These are phyloP conservation scores for Drosophila sucinea DNA, from an alignment of 1,140 invertebrate genomes.

Conservation along the genomic window DNA sequence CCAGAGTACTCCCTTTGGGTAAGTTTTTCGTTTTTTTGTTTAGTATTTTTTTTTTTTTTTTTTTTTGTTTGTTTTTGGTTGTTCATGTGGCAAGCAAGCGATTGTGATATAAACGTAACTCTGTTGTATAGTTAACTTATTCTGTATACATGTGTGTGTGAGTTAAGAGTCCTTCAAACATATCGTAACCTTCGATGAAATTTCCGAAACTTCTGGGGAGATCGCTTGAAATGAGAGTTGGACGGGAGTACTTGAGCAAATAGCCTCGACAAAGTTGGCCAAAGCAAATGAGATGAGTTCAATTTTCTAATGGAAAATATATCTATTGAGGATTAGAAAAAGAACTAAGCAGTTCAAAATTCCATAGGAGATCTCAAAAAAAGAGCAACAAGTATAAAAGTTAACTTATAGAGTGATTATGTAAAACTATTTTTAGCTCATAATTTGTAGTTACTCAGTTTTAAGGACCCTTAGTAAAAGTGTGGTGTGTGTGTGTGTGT, in stretches of 20 bases:
- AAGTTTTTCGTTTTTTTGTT: slow-evolving; percentile 31
- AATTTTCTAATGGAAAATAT: too few relatives aligned
- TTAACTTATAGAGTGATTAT: too few relatives aligned
- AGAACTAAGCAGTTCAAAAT: too few relatives aligned
- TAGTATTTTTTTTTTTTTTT: slow-evolving; percentile 16
- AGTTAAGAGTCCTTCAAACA: background rate
- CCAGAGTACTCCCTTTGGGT: slow-evolving; percentile 63
- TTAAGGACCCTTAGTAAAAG: slow-evolving; percentile 10
- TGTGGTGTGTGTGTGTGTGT: slow-evolving; percentile 29
- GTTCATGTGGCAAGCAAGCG: slow-evolving; percentile 43
- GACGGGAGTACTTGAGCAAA: background rate
- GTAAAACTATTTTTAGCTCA: background rate
- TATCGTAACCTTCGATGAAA: background rate
- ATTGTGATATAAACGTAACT: slow-evolving; percentile 7
- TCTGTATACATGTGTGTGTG: slow-evolving; percentile 14
- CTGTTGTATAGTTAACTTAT: background rate
- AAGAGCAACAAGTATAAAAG: too few relatives aligned
- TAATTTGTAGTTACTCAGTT: background rate
- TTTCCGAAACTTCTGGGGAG: too few relatives aligned
- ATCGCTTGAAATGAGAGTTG: background rate
- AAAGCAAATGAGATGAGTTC: too few relatives aligned
- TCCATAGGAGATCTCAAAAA: too few relatives aligned
- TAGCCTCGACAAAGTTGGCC: background rate
- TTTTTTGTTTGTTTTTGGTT: background rate
- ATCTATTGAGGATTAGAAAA: too few relatives aligned